Percentiles rank a stretch among this genome's conserved stretches.
Conservation (phyloP, 2,113 vertebrate species). For the Falco punctatus region DNA sequence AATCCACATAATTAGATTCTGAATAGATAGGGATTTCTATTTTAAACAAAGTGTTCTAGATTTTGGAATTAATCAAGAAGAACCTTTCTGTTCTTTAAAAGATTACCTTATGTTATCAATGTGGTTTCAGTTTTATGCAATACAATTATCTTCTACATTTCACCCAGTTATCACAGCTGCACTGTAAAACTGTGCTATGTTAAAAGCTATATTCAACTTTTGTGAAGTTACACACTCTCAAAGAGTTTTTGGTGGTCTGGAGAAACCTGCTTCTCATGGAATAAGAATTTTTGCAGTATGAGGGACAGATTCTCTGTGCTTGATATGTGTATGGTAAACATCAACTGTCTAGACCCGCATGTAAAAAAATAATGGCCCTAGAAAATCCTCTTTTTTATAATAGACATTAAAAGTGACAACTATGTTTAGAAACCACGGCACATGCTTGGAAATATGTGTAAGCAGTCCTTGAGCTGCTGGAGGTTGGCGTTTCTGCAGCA, state of each 20-base stretch:
- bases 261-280: conserved; percentile 15
- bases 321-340: neutral
- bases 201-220: conserved; percentile 49
- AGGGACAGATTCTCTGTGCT: neutral
- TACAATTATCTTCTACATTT: conserved; percentile 20
- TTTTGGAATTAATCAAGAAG: neutral
- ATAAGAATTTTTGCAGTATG: neutral
- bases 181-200: conserved; percentile 19
- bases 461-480: neutral
- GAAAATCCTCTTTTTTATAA: neutral
- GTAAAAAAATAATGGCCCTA: neutral
- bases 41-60: neutral
- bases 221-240: neutral
- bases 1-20: neutral
- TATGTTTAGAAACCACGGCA: neutral
- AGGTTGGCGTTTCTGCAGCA: neutral
- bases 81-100: neutral
- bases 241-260: conserved; percentile 8
- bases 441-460: neutral
- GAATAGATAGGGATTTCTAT: neutral
- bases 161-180: conserved; percentile 28
- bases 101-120: neutral
- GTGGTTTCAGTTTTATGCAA: conserved; percentile 17
- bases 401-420: neutral
- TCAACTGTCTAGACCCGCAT: neutral